Conservation (phyloP, 2,888 invertebrate genomes). For the Rhabditoides inermis region DNA sequence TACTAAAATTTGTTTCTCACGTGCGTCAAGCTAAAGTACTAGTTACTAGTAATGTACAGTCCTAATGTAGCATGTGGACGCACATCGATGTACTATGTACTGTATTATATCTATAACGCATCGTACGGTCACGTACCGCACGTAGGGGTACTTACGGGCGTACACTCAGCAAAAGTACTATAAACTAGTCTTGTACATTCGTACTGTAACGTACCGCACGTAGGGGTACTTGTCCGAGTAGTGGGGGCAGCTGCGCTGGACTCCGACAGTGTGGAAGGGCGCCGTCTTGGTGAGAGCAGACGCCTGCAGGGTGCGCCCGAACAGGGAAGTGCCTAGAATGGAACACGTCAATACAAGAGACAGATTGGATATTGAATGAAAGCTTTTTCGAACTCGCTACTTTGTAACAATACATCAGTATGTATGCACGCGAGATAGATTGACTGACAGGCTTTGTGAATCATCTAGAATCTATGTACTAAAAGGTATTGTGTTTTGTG, state of each 20-base stretch:
- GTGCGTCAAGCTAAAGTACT: too few species aligned
- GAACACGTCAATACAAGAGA: too few species aligned
- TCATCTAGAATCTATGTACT: background rate
- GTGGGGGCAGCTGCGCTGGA: constrained; percentile 48
- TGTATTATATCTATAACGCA: too few species aligned
- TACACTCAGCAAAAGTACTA: background rate
- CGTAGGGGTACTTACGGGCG: constrained; percentile 48
- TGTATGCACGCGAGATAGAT: too few species aligned
- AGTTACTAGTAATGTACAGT: too few species aligned
- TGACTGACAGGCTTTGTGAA: background rate
- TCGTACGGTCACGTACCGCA: constrained; percentile 28
- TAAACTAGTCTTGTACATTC: background rate
- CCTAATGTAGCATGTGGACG: too few species aligned
- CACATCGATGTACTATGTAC: too few species aligned
- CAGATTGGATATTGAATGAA: too few species aligned
- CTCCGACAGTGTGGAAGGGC: constrained; percentile 47
- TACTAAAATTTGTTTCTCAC: too few species aligned
- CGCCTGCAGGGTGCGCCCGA: constrained; percentile 41
- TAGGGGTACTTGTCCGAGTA: constrained; percentile 38
- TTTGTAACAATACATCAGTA: background rate
- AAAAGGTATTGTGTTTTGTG: background rate
- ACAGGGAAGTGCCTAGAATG: constrained; percentile 42
- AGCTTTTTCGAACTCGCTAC: too few species aligned
- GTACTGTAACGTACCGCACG: constrained; percentile 1
- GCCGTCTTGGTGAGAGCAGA: constrained; percentile 44